phyloP scores from a whole-genome alignment of 2,797 vertebrate species.

The Philypnodon macrostomus region DNA sequence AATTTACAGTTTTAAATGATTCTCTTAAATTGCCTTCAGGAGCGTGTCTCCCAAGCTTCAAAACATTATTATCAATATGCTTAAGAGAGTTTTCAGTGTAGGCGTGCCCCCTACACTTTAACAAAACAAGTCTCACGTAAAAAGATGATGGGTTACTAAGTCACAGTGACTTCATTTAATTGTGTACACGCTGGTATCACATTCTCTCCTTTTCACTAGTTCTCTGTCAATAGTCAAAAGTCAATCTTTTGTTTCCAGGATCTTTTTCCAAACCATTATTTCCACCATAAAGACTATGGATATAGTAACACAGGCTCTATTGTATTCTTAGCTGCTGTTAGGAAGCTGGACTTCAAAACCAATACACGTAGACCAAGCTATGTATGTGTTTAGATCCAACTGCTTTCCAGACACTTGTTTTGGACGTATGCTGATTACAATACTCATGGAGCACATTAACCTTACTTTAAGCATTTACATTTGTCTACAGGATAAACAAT shows the following conservation, averaged over 20 bases:
- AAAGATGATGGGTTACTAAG: slow-evolving; percentile 50
- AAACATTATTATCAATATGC: too few species aligned
- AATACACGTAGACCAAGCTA: slow-evolving; percentile 25
- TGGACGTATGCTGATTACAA: slow-evolving; percentile 1
- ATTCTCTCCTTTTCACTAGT: slow-evolving; percentile 41
- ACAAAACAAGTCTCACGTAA: slow-evolving; percentile 32
- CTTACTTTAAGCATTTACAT: slow-evolving; percentile 15
- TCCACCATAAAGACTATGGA: slow-evolving; percentile 57
- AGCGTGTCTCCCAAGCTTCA: too few species aligned
- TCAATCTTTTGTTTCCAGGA: slow-evolving; percentile 60
- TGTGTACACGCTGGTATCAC: slow-evolving; percentile 57
- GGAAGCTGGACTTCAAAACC: slow-evolving; percentile 48
- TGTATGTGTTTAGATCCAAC: slow-evolving; percentile 15
- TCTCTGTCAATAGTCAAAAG: slow-evolving; percentile 49
- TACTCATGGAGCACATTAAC: slow-evolving; percentile 1
- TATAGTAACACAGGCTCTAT: slow-evolving; percentile 49
- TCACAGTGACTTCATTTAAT: slow-evolving; percentile 44
- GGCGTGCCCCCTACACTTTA: too few species aligned
- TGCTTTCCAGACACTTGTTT: slow-evolving; percentile 1
- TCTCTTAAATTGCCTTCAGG: too few species aligned
- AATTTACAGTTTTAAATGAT: too few species aligned
- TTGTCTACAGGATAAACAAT: slow-evolving; percentile 41
- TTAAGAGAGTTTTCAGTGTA: too few species aligned
- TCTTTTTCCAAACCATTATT: slow-evolving; percentile 65
- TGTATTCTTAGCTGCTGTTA: slow-evolving; percentile 43